Conservation (phyloP, 2,797 vertebrate species). For the Mormyrus hasselquistii region DNA sequence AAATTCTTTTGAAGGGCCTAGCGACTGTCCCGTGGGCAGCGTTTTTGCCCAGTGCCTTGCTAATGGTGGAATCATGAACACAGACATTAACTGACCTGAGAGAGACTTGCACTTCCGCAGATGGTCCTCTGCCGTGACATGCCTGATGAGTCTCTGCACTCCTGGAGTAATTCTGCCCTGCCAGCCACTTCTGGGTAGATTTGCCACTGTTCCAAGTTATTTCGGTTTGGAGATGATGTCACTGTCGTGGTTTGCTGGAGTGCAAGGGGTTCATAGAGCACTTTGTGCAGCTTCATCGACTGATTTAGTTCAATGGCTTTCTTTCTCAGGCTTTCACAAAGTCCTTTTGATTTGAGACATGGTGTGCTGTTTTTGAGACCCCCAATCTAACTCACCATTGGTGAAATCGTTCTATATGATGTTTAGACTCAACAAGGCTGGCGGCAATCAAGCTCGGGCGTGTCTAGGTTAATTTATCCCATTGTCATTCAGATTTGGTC, state of each 20-base stretch:
- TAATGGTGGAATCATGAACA: not conserved
- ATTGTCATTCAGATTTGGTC: not conserved
- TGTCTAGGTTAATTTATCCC: not conserved
- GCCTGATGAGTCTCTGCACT: not conserved
- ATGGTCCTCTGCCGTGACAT: not conserved
- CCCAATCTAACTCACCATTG: not conserved
- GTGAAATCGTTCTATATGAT: not conserved
- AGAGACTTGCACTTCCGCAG: not conserved
- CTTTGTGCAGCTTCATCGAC: not conserved
- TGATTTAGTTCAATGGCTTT: not conserved
- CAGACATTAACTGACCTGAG: not conserved
- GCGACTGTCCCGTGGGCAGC: not conserved
- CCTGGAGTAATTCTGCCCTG: not conserved
- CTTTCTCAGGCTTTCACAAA: not conserved
- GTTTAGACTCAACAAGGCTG: not conserved
- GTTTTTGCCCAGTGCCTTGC: not conserved
- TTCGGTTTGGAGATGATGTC: not conserved
- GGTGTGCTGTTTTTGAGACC: not conserved
- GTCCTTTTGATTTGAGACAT: not conserved
- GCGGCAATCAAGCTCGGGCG: not conserved
- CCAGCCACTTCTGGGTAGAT: not conserved
- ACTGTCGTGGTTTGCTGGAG: not conserved
- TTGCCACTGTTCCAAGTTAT: not conserved
- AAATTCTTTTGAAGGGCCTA: not conserved
- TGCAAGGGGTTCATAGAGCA: not conserved